phyloP scores from a whole-genome alignment of 2,888 invertebrate species.

The Ariolimax columbianus region DNA sequence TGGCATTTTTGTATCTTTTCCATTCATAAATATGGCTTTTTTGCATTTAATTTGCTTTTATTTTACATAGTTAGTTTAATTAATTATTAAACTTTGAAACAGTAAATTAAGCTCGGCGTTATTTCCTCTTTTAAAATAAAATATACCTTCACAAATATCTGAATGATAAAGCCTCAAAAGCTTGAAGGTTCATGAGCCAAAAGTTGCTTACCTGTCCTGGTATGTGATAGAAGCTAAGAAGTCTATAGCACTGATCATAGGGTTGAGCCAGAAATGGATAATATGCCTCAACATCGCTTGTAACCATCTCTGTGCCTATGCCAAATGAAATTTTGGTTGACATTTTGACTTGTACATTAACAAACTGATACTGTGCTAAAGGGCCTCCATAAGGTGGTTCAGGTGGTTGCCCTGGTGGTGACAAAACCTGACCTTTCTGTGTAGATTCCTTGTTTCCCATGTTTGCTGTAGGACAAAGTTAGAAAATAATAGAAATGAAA shows the following conservation, averaged over 20 bases:
- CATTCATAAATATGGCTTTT: no score
- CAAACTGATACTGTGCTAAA: conserved; percentile 60
- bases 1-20: no score
- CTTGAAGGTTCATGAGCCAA: background rate
- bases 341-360: conserved; percentile 58
- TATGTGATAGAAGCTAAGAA: conserved; percentile 59
- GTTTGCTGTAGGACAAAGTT: background rate
- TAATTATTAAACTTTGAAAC: no score
- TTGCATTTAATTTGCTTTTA: no score
- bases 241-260: conserved; percentile 58
- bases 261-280: conserved; percentile 56
- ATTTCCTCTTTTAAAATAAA: no score
- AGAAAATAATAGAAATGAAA: background rate
- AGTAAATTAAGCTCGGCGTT: no score
- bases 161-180: background rate
- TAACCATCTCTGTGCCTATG: conserved; percentile 42
- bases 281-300: conserved; percentile 56
- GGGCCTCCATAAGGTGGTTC: conserved; percentile 64
- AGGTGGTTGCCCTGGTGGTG: conserved; percentile 44
- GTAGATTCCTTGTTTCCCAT: conserved; percentile 47
- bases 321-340: conserved; percentile 46
- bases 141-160: background rate
- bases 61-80: no score
- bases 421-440: conserved; percentile 44
- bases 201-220: conserved; percentile 53